Conservation (phyloP, 2,888 invertebrate genomes). For the Lithosia quadra region DNA sequence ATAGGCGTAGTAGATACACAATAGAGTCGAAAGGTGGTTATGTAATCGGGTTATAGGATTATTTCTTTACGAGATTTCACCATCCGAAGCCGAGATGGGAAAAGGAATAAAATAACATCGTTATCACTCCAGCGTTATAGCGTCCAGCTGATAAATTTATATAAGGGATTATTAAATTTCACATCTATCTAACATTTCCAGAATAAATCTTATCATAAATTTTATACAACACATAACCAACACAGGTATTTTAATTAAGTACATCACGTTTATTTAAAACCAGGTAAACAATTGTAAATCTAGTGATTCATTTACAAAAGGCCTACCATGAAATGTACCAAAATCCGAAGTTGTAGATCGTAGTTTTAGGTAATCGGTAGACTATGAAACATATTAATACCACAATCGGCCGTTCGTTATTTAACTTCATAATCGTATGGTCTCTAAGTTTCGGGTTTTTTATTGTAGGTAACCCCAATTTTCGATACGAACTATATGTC, state of each 20-base stretch:
- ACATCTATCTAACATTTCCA: neutral
- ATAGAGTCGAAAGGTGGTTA: neutral
- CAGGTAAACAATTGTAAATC: neutral
- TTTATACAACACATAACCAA: neutral
- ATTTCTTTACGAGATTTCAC: neutral
- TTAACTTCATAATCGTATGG: neutral
- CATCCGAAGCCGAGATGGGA: neutral
- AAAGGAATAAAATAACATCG: neutral
- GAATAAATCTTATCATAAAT: neutral
- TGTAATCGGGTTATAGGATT: neutral
- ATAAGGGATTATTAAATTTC: neutral
- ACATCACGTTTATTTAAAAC: neutral
- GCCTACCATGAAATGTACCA: conserved; percentile 2
- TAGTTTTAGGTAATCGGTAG: neutral
- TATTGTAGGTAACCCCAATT: neutral
- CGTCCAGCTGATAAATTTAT: neutral
- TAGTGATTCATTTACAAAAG: neutral
- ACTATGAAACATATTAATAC: neutral
- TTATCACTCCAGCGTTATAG: neutral
- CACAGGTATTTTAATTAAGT: neutral
- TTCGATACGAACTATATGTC: neutral
- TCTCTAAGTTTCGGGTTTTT: neutral
- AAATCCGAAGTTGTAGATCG: neutral
- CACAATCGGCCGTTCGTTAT: neutral
- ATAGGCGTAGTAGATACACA: neutral